These are phyloP conservation scores for Muscicapa comitata DNA, from an alignment of 2,797 vertebrate genomes.

Conservation along the genomic window DNA sequence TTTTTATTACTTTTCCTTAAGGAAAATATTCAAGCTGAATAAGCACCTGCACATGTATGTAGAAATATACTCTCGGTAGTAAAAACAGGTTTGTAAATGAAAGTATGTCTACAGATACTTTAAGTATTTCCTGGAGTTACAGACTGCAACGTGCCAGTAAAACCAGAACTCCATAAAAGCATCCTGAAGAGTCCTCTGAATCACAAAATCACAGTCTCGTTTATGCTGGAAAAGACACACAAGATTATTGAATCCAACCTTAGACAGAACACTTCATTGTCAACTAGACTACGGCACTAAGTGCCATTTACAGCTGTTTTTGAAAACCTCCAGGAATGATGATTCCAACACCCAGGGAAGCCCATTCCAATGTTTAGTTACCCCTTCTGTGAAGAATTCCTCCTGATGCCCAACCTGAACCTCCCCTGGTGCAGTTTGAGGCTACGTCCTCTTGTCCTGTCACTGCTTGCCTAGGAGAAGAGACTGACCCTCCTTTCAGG, in stretches of 20 bases:
- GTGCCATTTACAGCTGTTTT: not conserved
- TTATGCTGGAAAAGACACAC: not conserved
- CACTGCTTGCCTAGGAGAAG: not conserved
- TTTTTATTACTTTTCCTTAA: not conserved
- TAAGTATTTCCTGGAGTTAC: not conserved
- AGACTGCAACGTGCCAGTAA: not conserved
- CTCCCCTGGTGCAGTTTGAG: not conserved
- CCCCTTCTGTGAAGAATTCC: not conserved
- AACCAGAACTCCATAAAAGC: not conserved
- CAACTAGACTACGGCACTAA: not conserved
- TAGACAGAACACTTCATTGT: not conserved
- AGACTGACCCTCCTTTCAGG: accelerated
- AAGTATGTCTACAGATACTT: not conserved
- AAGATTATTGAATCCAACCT: not conserved
- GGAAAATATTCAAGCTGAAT: not conserved
- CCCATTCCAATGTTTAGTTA: not conserved
- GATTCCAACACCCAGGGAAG: not conserved
- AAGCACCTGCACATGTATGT: not conserved
- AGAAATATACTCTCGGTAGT: not conserved
- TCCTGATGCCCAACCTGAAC: too few species aligned
- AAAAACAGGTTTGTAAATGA: not conserved
- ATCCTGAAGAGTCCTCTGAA: not conserved
- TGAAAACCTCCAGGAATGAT: not conserved
- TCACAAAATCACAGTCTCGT: not conserved
- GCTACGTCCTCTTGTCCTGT: too few species aligned